These are phyloP conservation scores for Salvelinus fontinalis DNA, from an alignment of 2,113 vertebrate species.

Conservation along the genomic window DNA sequence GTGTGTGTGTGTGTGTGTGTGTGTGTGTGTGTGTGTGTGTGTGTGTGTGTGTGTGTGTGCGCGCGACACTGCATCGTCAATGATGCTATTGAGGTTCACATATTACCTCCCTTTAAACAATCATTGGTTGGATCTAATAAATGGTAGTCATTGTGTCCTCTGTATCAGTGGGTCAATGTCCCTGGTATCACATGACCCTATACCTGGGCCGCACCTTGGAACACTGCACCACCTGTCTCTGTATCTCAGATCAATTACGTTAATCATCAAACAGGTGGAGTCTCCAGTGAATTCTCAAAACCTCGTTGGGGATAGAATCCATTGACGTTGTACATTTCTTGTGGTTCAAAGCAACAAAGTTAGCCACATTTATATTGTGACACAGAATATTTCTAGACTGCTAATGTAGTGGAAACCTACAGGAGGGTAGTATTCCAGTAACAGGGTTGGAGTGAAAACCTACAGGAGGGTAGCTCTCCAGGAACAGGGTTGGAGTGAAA, in stretches of 20 bases:
- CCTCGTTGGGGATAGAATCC: no score
- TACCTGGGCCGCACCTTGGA: conserved; percentile 22
- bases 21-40: not conserved
- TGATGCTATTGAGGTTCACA: not conserved
- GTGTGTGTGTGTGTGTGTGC: not conserved
- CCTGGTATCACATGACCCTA: not conserved
- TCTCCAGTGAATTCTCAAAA: no score
- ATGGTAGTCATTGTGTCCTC: not conserved
- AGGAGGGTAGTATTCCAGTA: no score
- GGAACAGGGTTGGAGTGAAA: no score
- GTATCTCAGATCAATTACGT: conserved; percentile 9
- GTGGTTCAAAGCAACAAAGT: no score
- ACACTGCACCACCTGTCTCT: not conserved
- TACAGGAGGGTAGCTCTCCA: no score
- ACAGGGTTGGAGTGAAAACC: no score
- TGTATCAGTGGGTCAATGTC: not conserved
- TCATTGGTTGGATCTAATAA: not conserved
- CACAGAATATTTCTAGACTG: no score
- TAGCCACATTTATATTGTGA: no score
- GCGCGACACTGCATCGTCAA: not conserved
- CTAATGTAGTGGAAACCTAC: no score
- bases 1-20: not conserved
- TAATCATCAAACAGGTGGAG: conserved; percentile 30
- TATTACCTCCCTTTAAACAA: not conserved
- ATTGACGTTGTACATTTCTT: no score